Conservation (phyloP, 2,113 vertebrate species). For the Australoheros scitulus region DNA sequence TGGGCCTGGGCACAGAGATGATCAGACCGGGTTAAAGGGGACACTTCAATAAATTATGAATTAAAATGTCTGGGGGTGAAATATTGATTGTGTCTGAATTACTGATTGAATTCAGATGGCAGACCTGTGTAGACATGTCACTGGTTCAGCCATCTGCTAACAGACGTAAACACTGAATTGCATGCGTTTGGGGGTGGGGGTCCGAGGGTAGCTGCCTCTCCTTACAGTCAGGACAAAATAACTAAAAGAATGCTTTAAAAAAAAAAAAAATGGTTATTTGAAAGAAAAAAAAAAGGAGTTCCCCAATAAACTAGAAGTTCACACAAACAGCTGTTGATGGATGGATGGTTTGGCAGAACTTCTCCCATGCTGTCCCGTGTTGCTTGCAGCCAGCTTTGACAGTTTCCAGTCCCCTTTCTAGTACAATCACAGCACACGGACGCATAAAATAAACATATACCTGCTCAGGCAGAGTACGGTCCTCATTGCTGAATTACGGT, state of each 20-base stretch:
- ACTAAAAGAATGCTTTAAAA: background rate
- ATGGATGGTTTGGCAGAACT: background rate
- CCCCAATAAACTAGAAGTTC: conserved; percentile 19
- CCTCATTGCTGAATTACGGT: background rate
- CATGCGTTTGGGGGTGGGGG: background rate
- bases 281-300: background rate
- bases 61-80: conserved; percentile 52
- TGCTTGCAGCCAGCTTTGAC: conserved; percentile 20
- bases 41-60: conserved; percentile 65
- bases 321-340: conserved; percentile 17
- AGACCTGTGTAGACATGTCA: conserved; percentile 30
- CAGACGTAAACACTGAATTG: conserved; percentile 35
- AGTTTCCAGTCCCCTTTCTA: background rate
- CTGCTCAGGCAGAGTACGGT: conserved; percentile 7
- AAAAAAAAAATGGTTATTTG: background rate
- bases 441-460: conserved; percentile 27
- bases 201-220: background rate
- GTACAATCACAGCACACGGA: conserved; percentile 6
- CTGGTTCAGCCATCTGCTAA: conserved; percentile 39
- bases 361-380: background rate
- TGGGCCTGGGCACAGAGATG: conserved; percentile 32
- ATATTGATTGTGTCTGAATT: conserved; percentile 64
- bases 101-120: conserved; percentile 67
- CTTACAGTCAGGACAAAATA: background rate
- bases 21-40: conserved; percentile 46